Evolutionary conservation across 2,113 vertebrate genomes (phyloP).

Genomic region (Notothenia rossii): DNA sequence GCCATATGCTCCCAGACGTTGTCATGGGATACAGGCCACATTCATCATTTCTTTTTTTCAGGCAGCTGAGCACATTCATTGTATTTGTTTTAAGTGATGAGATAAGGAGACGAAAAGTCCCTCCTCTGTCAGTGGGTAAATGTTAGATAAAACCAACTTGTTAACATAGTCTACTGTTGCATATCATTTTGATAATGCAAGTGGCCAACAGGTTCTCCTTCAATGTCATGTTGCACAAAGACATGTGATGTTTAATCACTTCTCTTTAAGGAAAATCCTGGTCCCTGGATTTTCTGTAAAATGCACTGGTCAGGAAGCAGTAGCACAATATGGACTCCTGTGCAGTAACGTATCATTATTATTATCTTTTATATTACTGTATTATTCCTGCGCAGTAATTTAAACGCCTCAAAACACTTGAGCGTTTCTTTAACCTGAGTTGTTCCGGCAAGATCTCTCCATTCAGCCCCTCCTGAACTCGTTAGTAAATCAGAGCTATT

Average conservation of each 20-base stretch:
- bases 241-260: background rate
- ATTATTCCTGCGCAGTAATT: slow-evolving; percentile 33
- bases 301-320: slow-evolving; percentile 5
- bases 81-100: slow-evolving; percentile 72
- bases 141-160: slow-evolving; percentile 47
- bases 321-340: slow-evolving; percentile 7
- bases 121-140: slow-evolving; percentile 30
- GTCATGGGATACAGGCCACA: slow-evolving; percentile 78
- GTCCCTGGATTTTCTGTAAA: slow-evolving; percentile 4
- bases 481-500: slow-evolving; percentile 69
- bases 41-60: slow-evolving; percentile 59
- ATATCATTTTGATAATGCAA: slow-evolving; percentile 19
- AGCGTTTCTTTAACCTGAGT: slow-evolving; percentile 47
- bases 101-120: slow-evolving; percentile 56
- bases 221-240: background rate
- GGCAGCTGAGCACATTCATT: slow-evolving; percentile 69
- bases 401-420: slow-evolving; percentile 20
- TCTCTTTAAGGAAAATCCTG: too few species aligned
- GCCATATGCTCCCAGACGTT: slow-evolving; percentile 75
- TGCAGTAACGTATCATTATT: background rate
- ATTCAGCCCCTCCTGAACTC: slow-evolving; percentile 37
- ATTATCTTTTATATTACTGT: too few species aligned
- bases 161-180: slow-evolving; percentile 30
- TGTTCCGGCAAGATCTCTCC: slow-evolving; percentile 22
- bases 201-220: slow-evolving; percentile 33